These are phyloP conservation scores for Sander vitreus DNA, from an alignment of 2,113 vertebrate species.

Conservation along the genomic window DNA sequence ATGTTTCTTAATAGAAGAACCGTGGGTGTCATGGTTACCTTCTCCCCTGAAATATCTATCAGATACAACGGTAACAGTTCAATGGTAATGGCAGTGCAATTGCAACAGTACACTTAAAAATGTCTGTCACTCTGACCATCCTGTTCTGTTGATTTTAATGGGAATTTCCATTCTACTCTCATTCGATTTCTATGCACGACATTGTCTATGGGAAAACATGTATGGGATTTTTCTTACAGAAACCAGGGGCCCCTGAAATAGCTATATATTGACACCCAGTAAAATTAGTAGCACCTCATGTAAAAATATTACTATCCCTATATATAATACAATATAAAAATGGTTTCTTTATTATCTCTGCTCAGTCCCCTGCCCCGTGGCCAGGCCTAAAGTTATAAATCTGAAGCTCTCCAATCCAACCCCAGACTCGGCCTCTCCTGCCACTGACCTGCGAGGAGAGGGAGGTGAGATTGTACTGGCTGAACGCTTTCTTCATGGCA, in stretches of 20 bases:
- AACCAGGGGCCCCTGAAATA: not conserved
- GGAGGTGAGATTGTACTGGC: constrained; percentile 84
- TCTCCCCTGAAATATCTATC: not conserved
- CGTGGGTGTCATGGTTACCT: not conserved
- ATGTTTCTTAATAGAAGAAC: not conserved
- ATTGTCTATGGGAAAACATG: not conserved
- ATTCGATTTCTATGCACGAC: not conserved
- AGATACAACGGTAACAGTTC: too few species aligned
- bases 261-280: not conserved
- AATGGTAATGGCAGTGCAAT: too few species aligned
- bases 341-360: constrained; percentile 15
- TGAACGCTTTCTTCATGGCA: constrained; percentile 87
- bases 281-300: constrained; percentile 10
- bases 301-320: not conserved
- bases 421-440: constrained; percentile 43
- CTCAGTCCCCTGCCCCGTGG: constrained; percentile 20
- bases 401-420: constrained; percentile 37
- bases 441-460: constrained; percentile 85
- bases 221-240: not conserved
- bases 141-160: too few species aligned
- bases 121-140: too few species aligned
- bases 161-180: too few species aligned
- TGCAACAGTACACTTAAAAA: too few species aligned
- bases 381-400: constrained; percentile 45
- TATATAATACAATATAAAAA: not conserved